These are phyloP conservation scores for Ophion slaviceki DNA, from an alignment of 2,888 invertebrate genomes.

Conservation along the genomic window DNA sequence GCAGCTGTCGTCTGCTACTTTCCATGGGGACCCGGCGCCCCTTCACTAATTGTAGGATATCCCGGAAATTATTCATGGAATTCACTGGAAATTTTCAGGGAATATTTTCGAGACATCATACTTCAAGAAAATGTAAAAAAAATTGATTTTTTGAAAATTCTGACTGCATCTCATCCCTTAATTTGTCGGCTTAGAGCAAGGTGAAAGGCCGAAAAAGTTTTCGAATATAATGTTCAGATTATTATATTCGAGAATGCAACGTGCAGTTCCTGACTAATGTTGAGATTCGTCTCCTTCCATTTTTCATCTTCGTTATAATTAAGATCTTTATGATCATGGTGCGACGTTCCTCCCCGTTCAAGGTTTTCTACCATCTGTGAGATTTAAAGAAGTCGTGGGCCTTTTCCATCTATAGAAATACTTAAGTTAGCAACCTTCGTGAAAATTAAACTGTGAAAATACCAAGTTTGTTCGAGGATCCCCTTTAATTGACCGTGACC, in stretches of 20 bases:
- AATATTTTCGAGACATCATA: no score
- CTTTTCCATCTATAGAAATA: background rate
- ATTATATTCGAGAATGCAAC: no score
- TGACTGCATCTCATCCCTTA: background rate
- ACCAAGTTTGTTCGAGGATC: background rate
- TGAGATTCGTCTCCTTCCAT: background rate
- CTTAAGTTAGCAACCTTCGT: slow-evolving; percentile 1
- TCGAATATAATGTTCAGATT: background rate
- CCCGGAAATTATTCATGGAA: no score
- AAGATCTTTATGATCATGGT: background rate
- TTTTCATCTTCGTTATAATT: background rate
- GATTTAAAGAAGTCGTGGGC: background rate
- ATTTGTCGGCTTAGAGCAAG: background rate
- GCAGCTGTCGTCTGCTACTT: no score
- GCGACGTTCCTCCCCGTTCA: background rate
- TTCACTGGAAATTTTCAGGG: no score
- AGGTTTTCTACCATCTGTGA: background rate
- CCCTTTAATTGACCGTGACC: background rate
- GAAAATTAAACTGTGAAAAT: background rate
- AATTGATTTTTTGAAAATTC: no score
- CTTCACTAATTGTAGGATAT: no score
- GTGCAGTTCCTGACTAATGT: background rate
- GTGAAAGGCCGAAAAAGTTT: background rate
- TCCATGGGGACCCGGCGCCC: no score
- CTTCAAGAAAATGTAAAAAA: no score